phyloP scores from a whole-genome alignment of 2,113 vertebrate genomes.

The Rynchops niger region DNA sequence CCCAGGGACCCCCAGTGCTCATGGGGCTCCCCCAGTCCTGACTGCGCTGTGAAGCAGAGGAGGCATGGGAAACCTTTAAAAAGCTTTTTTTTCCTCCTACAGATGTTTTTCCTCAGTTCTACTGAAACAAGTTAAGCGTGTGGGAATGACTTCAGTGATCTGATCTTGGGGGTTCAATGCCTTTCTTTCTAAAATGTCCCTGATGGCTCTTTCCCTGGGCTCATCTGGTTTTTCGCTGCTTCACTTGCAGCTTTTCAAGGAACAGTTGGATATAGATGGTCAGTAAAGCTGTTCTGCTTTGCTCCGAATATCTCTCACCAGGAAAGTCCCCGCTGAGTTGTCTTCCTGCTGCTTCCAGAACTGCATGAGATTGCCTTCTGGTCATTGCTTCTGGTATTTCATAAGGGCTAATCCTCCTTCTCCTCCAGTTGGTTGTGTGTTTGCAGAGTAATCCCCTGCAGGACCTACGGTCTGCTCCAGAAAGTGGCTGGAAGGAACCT shows the following conservation, averaged over 20 bases:
- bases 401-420: neutral
- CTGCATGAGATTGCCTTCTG: neutral
- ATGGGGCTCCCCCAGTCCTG: neutral
- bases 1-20: neutral
- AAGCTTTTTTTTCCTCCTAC: neutral
- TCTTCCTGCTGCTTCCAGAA: neutral
- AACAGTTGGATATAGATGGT: neutral
- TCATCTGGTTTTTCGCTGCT: neutral
- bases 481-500: neutral
- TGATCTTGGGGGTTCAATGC: too few relatives aligned
- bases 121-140: neutral
- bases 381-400: neutral
- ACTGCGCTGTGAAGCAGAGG: neutral
- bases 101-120: neutral
- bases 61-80: neutral
- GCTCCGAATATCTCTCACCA: neutral
- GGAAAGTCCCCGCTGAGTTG: neutral
- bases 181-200: neutral
- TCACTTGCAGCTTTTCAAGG: neutral
- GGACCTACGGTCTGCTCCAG: neutral
- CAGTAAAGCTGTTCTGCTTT: neutral
- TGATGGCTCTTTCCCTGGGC: neutral
- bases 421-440: neutral
- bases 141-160: neutral
- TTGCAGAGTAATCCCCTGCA: neutral